Conservation (phyloP, 37 sponge, comb jelly and placozoan species). For the Geodia barretti region DNA sequence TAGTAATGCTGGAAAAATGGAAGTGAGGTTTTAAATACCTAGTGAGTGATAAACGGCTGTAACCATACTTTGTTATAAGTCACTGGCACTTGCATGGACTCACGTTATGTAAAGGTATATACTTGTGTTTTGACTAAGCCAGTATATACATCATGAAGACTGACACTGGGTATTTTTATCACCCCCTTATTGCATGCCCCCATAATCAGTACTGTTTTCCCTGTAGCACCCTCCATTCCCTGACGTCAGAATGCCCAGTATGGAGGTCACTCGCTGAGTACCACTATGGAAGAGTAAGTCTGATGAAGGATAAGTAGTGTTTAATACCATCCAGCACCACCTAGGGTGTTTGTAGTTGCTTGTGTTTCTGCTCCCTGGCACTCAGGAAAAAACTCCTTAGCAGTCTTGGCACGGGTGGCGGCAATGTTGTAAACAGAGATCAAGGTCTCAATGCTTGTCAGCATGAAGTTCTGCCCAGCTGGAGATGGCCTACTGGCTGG, state of each 20-base stretch:
- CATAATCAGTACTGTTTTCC: neutral
- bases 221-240: constrained; percentile 13
- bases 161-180: no score
- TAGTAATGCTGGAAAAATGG: neutral
- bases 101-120: neutral
- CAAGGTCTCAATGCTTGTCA: no score
- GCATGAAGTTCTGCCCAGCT: no score
- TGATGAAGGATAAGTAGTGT: neutral
- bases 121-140: neutral
- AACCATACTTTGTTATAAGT: neutral
- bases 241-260: constrained; percentile 28
- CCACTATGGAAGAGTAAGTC: constrained; percentile 24
- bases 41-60: no score
- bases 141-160: no score
- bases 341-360: neutral
- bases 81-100: neutral
- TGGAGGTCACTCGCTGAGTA: constrained; percentile 27
- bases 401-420: no score
- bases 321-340: neutral
- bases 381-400: no score
- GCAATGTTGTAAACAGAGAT: no score
- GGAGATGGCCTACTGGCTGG: no score
- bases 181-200: no score
- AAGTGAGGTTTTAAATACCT: neutral
- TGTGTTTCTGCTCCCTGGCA: neutral